These are phyloP conservation scores for Chionoecetes opilio DNA, from an alignment of 1,140 invertebrate species.

Conservation along the genomic window DNA sequence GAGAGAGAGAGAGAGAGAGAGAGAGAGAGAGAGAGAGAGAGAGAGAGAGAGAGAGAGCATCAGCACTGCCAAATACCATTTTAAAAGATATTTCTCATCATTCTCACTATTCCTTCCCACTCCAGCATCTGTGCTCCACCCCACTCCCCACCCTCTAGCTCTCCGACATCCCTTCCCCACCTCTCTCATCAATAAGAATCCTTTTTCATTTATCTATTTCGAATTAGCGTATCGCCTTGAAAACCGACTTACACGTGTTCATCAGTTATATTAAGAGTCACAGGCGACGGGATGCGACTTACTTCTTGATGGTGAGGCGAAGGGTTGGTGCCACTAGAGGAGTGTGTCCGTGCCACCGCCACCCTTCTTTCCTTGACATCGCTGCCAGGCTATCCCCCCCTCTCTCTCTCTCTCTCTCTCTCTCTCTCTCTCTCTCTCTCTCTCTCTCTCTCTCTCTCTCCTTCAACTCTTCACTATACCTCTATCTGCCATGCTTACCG, in stretches of 20 bases:
- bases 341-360: not conserved
- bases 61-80: not conserved
- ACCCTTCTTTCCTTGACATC: not conserved
- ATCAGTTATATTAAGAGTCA: not conserved
- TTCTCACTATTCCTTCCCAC: not conserved
- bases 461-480: not conserved
- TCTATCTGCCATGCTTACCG: not conserved
- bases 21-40: not conserved
- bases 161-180: not conserved
- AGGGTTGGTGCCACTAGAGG: constrained; percentile 1
- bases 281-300: not conserved
- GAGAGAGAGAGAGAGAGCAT: constrained; percentile 6
- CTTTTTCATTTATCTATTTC: constrained; percentile 9
- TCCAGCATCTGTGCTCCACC: not conserved
- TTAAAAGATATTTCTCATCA: not conserved
- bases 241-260: constrained; percentile 13
- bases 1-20: constrained; percentile 1
- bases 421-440: not conserved
- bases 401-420: constrained; percentile 5
- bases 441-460: not conserved
- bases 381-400: not conserved
- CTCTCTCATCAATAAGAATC: not conserved
- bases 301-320: not conserved
- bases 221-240: not conserved
- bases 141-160: not conserved